Percentiles rank a stretch among this genome's conserved stretches.
Conservation (phyloP, 1,140 invertebrate species). For the Pogonomyrmex californicus region DNA sequence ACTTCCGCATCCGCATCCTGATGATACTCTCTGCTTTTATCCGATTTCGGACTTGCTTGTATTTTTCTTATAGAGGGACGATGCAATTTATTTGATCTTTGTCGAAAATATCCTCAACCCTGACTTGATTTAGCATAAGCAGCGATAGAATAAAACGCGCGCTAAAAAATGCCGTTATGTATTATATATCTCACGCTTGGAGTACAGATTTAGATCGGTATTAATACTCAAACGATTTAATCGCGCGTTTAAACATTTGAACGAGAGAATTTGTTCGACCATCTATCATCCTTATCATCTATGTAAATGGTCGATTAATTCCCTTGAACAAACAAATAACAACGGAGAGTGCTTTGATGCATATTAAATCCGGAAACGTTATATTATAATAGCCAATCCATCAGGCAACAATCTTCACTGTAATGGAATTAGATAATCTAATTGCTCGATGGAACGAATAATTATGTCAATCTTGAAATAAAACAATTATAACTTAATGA, state of each 20-base stretch:
- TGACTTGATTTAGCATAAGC: neutral
- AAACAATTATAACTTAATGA: neutral
- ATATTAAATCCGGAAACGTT: constrained; percentile 48
- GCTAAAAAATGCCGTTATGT: neutral
- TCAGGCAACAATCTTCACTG: constrained; percentile 45
- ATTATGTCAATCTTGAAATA: neutral
- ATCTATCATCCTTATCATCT: constrained; percentile 36
- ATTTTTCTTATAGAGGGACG: neutral
- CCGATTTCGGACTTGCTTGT: constrained; percentile 15
- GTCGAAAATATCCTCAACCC: neutral
- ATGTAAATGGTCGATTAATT: constrained; percentile 72
- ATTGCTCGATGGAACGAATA: neutral
- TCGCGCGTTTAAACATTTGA: constrained; percentile 55
- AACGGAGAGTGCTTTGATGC: constrained; percentile 52
- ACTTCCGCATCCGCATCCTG: constrained; percentile 28
- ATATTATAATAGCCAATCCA: constrained; percentile 43
- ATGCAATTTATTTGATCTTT: neutral
- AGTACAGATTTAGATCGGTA: neutral
- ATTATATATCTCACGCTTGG: neutral
- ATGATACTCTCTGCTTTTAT: constrained; percentile 56
- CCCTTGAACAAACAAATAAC: constrained; percentile 57
- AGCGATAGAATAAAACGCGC: neutral
- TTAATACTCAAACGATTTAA: constrained; percentile 39
- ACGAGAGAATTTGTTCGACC: constrained; percentile 10
- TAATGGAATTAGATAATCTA: constrained; percentile 52